Percentiles rank a stretch among this genome's conserved stretches.
phyloP scores from a whole-genome alignment of 2,113 vertebrate genomes.

The Manacus vitellinus region DNA sequence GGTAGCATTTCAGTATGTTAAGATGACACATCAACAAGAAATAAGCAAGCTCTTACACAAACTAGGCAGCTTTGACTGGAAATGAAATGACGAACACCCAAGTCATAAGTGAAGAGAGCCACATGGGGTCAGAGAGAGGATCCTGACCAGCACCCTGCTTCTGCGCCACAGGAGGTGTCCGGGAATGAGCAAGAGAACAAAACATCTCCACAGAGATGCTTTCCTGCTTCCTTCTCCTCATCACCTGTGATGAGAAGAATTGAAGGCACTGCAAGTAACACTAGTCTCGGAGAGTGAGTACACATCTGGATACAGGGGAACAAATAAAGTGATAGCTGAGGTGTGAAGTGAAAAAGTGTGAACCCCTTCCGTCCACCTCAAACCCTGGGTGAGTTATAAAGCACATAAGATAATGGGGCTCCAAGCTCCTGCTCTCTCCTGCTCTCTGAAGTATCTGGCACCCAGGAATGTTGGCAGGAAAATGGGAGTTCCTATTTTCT shows the following conservation, averaged over 20 bases:
- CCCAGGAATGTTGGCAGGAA: neutral
- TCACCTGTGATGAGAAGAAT: neutral
- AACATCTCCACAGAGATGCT: neutral
- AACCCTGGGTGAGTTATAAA: neutral
- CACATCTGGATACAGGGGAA: neutral
- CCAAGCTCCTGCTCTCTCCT: neutral
- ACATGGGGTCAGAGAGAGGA: neutral
- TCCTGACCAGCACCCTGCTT: neutral
- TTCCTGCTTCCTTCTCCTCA: neutral
- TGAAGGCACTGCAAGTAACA: neutral
- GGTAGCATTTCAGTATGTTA: neutral
- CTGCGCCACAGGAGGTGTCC: neutral
- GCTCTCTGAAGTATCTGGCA: neutral
- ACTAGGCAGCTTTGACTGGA: neutral
- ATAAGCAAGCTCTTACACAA: neutral
- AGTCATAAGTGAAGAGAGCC: neutral
- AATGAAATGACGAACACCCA: neutral
- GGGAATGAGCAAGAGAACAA: neutral
- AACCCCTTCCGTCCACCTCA: neutral
- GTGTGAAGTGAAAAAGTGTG: slow-evolving; percentile 3
- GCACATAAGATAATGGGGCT: neutral
- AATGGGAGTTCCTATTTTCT: neutral
- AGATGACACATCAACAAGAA: neutral
- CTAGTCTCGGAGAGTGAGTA: neutral
- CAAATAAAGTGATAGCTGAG: neutral